Base-by-base conservation (phyloP, 2,797 vertebrate genomes). In the Acipenser oxyrinchus region DNA sequence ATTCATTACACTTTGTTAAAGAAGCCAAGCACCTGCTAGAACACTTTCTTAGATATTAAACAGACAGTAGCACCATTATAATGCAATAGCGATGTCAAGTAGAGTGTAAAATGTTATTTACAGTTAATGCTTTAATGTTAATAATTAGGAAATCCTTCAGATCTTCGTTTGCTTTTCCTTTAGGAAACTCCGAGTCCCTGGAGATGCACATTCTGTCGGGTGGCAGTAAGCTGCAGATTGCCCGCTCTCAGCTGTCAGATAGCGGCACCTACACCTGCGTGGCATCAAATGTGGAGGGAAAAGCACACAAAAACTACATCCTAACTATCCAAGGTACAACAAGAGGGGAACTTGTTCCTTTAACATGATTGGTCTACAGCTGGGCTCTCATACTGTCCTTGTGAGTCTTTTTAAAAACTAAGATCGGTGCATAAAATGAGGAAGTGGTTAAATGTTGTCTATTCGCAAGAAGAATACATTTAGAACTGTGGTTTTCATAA, bases 131-230 rank as follows among this genome's bases (percentile, higher is more conserved):
- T 58, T 11, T 11, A 10, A 72, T 64, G 3, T 64, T 37, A 37
- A 37, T 4, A 37, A 37, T 37, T 37, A 37, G 37, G 37, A 37
- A 37, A 5, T 37, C 37, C 37, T 37, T 37, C 37, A 37, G 37
- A 37, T 37, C 37, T 37, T 37, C 5, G 4, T 37, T 4, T 37
- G 37, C 37, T 37, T 37, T 37, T 37, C 37, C 37, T 37, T 37
- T 74, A 97, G 95, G 93, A 82, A 92, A 88, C 71, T 88, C 92
- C 0, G 90, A 90, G 69, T 95, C 92, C 62, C 85, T 95, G 73
- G 94, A 97, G 76, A 87, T 94, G 84, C 92, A 93, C 80, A 90
- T 99, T 84, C 90, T 96, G 71, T 94, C 94, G 49, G 95, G 94
- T 60, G 96, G 97, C 67, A 90, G 86, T 69, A 97, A 93, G 78